Evolutionary conservation across 2,797 vertebrate genomes (phyloP).

Genomic region (Halcyon chelicuti): DNA sequence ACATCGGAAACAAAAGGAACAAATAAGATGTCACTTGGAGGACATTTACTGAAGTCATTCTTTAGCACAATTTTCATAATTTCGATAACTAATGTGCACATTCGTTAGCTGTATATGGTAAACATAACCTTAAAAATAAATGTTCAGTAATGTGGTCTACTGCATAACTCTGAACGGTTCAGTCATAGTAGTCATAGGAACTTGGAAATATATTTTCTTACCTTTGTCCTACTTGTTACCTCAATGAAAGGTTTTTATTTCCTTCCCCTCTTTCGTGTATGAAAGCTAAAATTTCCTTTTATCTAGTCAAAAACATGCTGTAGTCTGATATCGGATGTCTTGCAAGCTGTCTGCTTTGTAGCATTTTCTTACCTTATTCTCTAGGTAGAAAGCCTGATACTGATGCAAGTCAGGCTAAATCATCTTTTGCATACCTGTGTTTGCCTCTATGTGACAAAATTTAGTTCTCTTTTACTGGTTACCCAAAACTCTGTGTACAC

Average conservation of each 20-base stretch:
- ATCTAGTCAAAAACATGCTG: not conserved
- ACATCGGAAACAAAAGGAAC: not conserved
- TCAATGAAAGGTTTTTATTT: no score
- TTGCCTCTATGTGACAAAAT: not conserved
- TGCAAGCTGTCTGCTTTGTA: not conserved
- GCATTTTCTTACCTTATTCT: not conserved
- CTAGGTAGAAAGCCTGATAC: not conserved
- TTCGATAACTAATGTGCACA: not conserved
- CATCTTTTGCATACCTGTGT: not conserved
- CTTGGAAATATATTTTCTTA: not conserved
- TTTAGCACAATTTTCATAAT: not conserved
- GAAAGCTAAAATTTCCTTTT: not conserved
- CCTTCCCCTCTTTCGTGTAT: no score
- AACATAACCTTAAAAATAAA: not conserved
- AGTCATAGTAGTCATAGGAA: not conserved
- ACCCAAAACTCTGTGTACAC: not conserved
- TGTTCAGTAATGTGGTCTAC: not conserved
- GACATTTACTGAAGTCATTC: not conserved
- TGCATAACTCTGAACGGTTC: not conserved
- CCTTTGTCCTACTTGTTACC: not conserved
- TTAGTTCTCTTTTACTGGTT: not conserved
- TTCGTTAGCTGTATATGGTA: not conserved
- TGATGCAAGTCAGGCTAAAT: not conserved
- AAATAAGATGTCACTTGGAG: not conserved
- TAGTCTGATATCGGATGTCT: not conserved